phyloP scores from a whole-genome alignment of 2,113 vertebrate genomes.

The Halichoeres trimaculatus region DNA sequence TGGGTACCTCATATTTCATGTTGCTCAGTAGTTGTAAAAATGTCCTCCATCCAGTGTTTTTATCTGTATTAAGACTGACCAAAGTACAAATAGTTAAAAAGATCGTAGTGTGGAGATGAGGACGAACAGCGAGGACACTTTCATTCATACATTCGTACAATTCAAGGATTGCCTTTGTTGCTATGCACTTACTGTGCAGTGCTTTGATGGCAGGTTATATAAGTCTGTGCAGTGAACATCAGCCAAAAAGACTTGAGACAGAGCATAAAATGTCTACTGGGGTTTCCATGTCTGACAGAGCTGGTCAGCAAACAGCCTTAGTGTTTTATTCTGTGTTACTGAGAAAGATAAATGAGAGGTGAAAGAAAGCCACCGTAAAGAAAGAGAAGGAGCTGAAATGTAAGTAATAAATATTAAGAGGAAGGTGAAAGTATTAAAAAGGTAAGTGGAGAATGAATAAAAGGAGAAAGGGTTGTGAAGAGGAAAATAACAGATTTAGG shows the following conservation, averaged over 20 bases:
- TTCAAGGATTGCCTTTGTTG: constrained; percentile 22
- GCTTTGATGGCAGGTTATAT: constrained; percentile 59
- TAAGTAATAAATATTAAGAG: neutral
- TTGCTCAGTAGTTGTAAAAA: neutral
- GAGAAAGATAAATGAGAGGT: neutral
- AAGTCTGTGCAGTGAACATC: constrained; percentile 52
- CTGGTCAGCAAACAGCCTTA: constrained; percentile 32
- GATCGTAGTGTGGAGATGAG: neutral
- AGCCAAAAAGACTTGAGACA: constrained; percentile 45
- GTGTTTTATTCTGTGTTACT: constrained; percentile 19
- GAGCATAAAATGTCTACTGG: constrained; percentile 41
- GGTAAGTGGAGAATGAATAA: too few relatives aligned
- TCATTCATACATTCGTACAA: constrained; percentile 26
- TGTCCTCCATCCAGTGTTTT: neutral
- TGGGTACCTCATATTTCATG: neutral
- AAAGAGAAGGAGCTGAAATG: neutral
- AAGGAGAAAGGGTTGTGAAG: neutral
- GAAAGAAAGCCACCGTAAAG: neutral
- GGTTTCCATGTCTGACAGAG: constrained; percentile 40
- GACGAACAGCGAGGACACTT: neutral
- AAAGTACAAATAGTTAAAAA: neutral
- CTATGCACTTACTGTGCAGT: neutral
- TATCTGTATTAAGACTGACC: neutral
- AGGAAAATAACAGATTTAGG: neutral
- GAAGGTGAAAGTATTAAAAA: neutral